Percentiles rank a stretch among this genome's conserved stretches.
These are phyloP conservation scores for Cydia pomonella DNA, from an alignment of 1,140 invertebrate genomes.

Conservation along the genomic window DNA sequence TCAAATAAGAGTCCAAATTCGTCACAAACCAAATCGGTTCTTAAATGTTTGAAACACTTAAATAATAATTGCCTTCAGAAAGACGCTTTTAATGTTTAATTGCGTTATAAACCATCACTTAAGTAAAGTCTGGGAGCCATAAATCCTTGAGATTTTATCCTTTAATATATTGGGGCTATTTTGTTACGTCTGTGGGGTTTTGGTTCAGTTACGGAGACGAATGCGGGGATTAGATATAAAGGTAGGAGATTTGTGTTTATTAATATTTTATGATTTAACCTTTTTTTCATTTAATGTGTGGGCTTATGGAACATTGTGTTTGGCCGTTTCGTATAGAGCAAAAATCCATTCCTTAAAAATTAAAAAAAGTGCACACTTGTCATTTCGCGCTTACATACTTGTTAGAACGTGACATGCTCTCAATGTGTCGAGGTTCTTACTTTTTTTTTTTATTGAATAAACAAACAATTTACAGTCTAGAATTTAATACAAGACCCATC, in stretches of 20 bases:
- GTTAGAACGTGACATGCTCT: too few relatives aligned
- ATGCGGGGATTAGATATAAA: not conserved
- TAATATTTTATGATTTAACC: not conserved
- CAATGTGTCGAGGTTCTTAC: too few relatives aligned
- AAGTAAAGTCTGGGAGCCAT: not conserved
- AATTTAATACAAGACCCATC: too few relatives aligned
- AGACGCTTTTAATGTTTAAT: slow-evolving; percentile 19
- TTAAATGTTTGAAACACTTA: not conserved
- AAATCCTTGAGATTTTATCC: slow-evolving; percentile 11
- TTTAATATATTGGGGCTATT: slow-evolving; percentile 1
- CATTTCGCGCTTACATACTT: too few relatives aligned
- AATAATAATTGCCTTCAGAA: slow-evolving; percentile 20
- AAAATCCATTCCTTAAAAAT: too few relatives aligned
- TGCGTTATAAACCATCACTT: slow-evolving; percentile 9
- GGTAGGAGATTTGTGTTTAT: not conserved
- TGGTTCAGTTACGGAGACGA: not conserved
- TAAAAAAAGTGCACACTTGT: too few relatives aligned
- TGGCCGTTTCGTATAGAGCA: too few relatives aligned
- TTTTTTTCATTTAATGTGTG: too few relatives aligned
- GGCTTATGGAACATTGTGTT: too few relatives aligned
- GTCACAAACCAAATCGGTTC: not conserved
- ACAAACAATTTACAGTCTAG: too few relatives aligned
- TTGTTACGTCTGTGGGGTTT: not conserved
- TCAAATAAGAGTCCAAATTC: not conserved
- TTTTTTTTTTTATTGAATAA: too few relatives aligned